Evolutionary conservation across 2,797 vertebrate species (phyloP).

Genomic region (Coranthus polyacanthus): DNA sequence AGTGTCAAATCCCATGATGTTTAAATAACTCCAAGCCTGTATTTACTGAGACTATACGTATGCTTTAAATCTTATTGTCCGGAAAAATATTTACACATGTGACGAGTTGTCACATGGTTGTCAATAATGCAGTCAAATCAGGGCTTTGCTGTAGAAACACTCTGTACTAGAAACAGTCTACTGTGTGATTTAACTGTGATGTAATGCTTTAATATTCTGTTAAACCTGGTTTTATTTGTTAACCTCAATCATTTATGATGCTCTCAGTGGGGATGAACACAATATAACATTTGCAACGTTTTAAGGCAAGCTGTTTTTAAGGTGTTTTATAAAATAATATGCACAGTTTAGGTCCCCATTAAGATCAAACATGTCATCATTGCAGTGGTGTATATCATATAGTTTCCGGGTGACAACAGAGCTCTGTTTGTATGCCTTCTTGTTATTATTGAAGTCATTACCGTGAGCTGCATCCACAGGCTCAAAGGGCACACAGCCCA

Average conservation of each 20-base stretch:
- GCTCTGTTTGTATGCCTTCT: slow-evolving; percentile 2
- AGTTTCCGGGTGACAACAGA: background rate
- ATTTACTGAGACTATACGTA: background rate
- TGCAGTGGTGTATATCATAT: background rate
- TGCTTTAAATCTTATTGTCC: slow-evolving; percentile 17
- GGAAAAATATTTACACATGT: slow-evolving; percentile 34
- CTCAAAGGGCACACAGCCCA: slow-evolving; percentile 11
- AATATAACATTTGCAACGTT: background rate
- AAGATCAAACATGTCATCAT: background rate
- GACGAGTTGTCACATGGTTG: slow-evolving; percentile 50
- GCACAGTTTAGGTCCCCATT: background rate
- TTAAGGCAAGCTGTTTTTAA: background rate
- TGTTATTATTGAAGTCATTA: slow-evolving; percentile 21
- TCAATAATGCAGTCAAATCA: slow-evolving; percentile 28
- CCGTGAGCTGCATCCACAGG: slow-evolving; percentile 22
- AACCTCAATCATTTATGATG: too few relatives aligned
- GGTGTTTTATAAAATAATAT: background rate
- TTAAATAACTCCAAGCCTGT: slow-evolving; percentile 2
- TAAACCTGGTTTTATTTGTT: too few relatives aligned
- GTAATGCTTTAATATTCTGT: too few relatives aligned
- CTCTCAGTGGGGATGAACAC: background rate
- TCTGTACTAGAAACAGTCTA: too few relatives aligned
- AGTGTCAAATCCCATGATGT: slow-evolving; percentile 10
- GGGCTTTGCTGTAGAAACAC: slow-evolving; percentile 16
- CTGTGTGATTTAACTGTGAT: too few relatives aligned